phyloP scores from a whole-genome alignment of 2,113 vertebrate genomes.

The Percopsis transmontana region DNA sequence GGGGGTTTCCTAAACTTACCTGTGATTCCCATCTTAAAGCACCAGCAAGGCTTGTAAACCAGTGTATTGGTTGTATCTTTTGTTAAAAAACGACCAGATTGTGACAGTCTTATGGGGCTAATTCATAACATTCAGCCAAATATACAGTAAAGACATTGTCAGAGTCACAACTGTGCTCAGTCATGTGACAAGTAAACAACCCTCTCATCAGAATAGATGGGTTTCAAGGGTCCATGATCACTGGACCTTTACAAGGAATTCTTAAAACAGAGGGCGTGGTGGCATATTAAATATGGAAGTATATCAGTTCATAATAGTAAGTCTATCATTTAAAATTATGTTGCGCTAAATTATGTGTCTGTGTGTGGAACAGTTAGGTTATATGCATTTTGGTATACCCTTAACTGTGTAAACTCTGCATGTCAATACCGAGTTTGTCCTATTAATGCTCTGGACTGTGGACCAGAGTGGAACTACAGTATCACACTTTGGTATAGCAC shows the following conservation, averaged over 20 bases:
- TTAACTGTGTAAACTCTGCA: no score
- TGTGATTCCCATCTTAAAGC: conserved; percentile 8
- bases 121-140: conserved; percentile 59
- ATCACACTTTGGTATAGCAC: neutral
- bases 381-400: no score
- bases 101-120: conserved; percentile 73
- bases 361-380: no score
- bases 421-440: no score
- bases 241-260: neutral
- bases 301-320: no score
- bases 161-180: neutral
- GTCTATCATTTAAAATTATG: no score
- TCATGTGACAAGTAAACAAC: neutral
- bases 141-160: conserved; percentile 17
- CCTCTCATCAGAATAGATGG: neutral
- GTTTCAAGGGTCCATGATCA: neutral
- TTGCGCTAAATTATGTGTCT: no score
- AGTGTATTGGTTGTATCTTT: conserved; percentile 23
- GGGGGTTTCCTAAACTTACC: no score
- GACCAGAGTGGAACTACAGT: neutral
- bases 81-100: conserved; percentile 47
- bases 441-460: neutral
- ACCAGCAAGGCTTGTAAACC: conserved; percentile 36
- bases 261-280: no score
- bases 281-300: no score